Conservation (phyloP, 2,113 vertebrate genomes). For the Syngnathus floridae region DNA sequence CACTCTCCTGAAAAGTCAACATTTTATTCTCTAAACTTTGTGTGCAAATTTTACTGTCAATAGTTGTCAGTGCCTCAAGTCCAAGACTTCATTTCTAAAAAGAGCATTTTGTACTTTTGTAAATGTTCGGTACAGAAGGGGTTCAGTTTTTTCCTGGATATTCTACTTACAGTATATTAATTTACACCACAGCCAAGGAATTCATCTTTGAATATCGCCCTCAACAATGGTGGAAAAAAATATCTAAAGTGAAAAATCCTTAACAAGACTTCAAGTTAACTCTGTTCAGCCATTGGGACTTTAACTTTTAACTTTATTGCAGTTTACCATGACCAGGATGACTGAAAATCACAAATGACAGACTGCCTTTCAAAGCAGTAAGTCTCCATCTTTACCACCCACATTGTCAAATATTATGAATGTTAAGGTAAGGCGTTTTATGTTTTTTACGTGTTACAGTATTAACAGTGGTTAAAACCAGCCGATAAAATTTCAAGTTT, state of each 20-base stretch:
- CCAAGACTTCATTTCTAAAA: not conserved
- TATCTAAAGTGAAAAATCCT: too few species aligned
- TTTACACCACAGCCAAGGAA: not conserved
- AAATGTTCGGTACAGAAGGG: not conserved
- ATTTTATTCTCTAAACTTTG: constrained; percentile 10
- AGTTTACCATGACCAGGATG: too few species aligned
- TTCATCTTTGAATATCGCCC: not conserved
- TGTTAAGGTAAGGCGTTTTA: too few species aligned
- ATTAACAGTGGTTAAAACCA: too few species aligned
- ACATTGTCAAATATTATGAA: too few species aligned
- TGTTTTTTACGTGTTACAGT: too few species aligned
- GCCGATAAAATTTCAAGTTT: too few species aligned
- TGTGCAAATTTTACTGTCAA: constrained; percentile 32
- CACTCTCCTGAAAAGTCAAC: constrained; percentile 27
- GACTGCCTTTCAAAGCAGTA: not conserved
- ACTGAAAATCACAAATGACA: not conserved
- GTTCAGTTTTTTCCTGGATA: not conserved
- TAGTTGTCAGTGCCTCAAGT: not conserved
- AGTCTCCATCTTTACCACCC: too few species aligned
- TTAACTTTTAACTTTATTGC: too few species aligned
- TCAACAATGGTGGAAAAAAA: not conserved
- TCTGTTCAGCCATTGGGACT: too few species aligned
- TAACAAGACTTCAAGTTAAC: too few species aligned
- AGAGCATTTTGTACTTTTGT: too few species aligned
- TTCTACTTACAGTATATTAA: not conserved